These are phyloP conservation scores for Tenthredo distinguenda DNA, from an alignment of 2,888 invertebrate species.

Conservation along the genomic window DNA sequence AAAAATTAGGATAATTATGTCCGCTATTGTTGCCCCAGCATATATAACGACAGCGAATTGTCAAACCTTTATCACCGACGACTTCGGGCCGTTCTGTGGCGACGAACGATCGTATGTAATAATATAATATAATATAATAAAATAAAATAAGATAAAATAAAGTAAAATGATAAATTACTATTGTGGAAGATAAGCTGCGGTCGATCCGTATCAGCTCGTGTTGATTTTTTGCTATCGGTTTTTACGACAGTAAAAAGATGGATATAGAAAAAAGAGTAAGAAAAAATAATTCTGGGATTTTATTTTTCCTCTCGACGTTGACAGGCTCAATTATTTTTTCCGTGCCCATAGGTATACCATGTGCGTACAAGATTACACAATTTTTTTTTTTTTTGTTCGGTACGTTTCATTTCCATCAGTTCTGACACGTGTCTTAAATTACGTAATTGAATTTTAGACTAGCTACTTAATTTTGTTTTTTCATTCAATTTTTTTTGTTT, in stretches of 20 bases:
- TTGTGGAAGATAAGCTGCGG: too few relatives aligned
- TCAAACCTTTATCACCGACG: too few relatives aligned
- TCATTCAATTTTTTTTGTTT: background rate
- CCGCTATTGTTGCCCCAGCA: too few relatives aligned
- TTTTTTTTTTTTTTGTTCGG: background rate
- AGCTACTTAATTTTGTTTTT: background rate
- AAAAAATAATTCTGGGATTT: background rate
- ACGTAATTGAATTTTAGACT: too few relatives aligned
- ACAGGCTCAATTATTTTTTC: background rate
- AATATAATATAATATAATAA: too few relatives aligned
- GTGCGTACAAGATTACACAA: background rate
- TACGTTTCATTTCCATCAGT: background rate
- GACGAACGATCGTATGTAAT: too few relatives aligned
- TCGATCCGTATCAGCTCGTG: background rate
- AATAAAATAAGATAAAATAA: background rate
- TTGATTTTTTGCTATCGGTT: background rate
- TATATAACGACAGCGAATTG: too few relatives aligned
- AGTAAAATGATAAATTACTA: background rate
- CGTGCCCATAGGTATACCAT: background rate
- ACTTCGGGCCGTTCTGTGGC: too few relatives aligned
- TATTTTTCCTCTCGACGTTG: background rate
- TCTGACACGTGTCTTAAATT: background rate
- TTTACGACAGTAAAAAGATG: background rate
- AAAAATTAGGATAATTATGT: too few relatives aligned
- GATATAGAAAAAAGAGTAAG: constrained; percentile 1